These are phyloP conservation scores for Ctenoplectra terminalis DNA, from an alignment of 1,140 invertebrate genomes.

Conservation along the genomic window DNA sequence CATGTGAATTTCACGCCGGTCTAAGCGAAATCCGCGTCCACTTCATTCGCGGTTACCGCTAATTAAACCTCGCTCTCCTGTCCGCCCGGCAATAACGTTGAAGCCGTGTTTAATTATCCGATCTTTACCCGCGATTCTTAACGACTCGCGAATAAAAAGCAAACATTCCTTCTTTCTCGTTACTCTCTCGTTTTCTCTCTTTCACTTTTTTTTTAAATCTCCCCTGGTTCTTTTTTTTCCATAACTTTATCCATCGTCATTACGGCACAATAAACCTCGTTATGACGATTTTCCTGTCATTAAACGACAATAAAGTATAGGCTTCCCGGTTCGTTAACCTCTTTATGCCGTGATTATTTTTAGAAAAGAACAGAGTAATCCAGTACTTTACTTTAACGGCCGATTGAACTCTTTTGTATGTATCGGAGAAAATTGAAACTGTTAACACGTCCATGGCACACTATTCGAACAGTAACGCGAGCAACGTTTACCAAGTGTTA, in stretches of 20 bases:
- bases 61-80: slow-evolving; percentile 16
- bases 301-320: slow-evolving; percentile 10
- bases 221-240: background rate
- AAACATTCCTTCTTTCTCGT: background rate
- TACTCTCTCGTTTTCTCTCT: background rate
- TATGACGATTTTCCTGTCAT: slow-evolving; percentile 29
- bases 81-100: background rate
- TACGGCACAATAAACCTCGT: background rate
- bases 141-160: background rate
- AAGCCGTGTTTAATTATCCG: slow-evolving; percentile 17
- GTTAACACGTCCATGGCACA: background rate
- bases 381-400: background rate
- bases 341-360: slow-evolving; percentile 25
- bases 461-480: slow-evolving; percentile 12
- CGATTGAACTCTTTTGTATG: background rate
- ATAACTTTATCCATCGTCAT: background rate
- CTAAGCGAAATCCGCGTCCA: background rate
- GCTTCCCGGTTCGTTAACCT: slow-evolving; percentile 32
- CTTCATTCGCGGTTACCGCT: slow-evolving; percentile 10
- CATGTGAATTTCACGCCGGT: background rate
- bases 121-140: background rate
- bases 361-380: background rate
- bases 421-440: slow-evolving; percentile 22
- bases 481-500: background rate
- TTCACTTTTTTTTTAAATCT: too few relatives aligned